Base-by-base conservation (phyloP, 1,140 invertebrate species). In the Drosophila azteca region DNA sequence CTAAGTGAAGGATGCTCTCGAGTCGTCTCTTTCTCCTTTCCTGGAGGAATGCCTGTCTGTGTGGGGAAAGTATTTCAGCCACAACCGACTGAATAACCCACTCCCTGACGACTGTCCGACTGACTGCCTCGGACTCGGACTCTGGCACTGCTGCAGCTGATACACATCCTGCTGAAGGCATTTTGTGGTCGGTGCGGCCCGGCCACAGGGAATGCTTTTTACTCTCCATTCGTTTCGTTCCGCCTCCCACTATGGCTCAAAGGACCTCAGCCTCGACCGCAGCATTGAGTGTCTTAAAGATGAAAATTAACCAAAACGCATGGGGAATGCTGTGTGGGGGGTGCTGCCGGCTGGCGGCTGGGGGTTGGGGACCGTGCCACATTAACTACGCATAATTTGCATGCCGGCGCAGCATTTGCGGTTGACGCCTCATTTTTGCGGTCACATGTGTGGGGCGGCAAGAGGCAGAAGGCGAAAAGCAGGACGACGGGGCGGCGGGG, bases 261-360 rank as follows among this genome's bases (percentile, higher is more conserved):
- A 70, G 65, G 48, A 9, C 2, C 35, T 39, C 11, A 13, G 35
- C 35, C 35, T 22, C 70, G 76, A 88, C 83, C 83, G 52, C 83
- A 87, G 58, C 64, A 84, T 83, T 88, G 83, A 88, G 79, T 88
- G 76, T 88, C 83, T 88, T 88, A 79, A 88, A 83, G 84, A 89
- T 77, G 84, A 67, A 89, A 83, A 88, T 88, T 84, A 88, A 83
- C 84, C 79, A 48, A 82, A 55, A 55, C 41, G 50, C 46, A 43
- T 58, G 20, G 31, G 59, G 52, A 41, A 53, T 39, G 8, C 22
- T 31, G 60, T 15, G 20, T 45, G 17, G 13, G 29, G 6, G 26
- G n/a, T n/a, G n/a, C n/a, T 20, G 17, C 0, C 17, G 17, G 17
- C 20, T 15, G 9, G 8, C 20, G 15, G 22, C 22, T 1, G 22